Evolutionary conservation across 23 tunicate species (phyloP).

Genomic region (Halocynthia roretzi): DNA sequence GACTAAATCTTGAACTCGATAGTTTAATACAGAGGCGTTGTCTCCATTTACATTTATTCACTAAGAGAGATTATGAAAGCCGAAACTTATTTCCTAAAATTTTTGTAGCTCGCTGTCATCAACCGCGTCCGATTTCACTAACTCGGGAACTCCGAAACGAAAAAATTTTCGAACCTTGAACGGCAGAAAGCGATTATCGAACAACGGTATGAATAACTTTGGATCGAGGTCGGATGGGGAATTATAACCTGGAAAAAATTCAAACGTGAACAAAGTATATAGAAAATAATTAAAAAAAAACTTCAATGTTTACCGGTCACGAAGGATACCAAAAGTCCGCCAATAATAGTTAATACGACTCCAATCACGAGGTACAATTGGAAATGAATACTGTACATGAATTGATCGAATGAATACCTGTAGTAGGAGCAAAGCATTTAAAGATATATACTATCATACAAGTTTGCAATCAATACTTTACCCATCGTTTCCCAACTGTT

Average conservation of each 20-base stretch:
- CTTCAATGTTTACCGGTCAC: neutral
- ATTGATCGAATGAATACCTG: conserved; percentile 5
- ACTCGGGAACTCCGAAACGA: conserved; percentile 4
- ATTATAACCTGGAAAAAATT: neutral
- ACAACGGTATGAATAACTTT: conserved; percentile 3
- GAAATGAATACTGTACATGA: conserved; percentile 10
- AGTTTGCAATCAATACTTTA: too few species aligned
- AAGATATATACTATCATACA: neutral
- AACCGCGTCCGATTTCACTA: neutral
- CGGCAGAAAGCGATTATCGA: neutral
- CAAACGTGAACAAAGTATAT: neutral
- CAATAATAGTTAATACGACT: neutral
- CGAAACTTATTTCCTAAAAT: too few species aligned
- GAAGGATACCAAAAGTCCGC: conserved; percentile 1
- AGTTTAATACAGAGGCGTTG: too few species aligned
- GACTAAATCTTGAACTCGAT: too few species aligned
- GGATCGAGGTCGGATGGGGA: neutral
- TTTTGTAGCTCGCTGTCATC: too few species aligned
- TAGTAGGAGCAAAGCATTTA: neutral
- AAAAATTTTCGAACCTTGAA: conserved; percentile 1
- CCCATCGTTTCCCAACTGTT: too few species aligned
- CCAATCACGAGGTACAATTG: neutral
- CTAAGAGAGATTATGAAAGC: too few species aligned
- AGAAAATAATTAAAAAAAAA: neutral
- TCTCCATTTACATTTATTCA: too few species aligned